Percentiles rank a stretch among this genome's conserved stretches.
Conservation (phyloP, 2,888 invertebrate genomes). For the Esperia sulphurella region DNA sequence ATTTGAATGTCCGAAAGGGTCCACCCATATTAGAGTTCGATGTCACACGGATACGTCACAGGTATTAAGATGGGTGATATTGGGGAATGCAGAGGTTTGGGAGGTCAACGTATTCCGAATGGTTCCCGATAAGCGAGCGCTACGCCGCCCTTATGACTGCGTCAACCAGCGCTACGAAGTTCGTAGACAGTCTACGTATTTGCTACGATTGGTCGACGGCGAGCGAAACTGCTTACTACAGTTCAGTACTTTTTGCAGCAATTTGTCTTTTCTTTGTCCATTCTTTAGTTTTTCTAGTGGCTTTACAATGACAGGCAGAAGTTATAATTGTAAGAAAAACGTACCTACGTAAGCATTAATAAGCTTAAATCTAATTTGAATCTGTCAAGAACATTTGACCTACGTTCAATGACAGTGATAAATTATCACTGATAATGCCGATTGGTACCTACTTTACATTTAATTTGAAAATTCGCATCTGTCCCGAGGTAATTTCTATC, state of each 20-base stretch:
- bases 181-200: slow-evolving; percentile 62
- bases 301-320: no score
- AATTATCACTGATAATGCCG: no score
- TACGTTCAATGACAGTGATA: no score
- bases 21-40: slow-evolving; percentile 5
- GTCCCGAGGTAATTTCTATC: no score
- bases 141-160: slow-evolving; percentile 55
- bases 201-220: slow-evolving; percentile 51
- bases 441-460: no score
- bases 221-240: slow-evolving; percentile 19
- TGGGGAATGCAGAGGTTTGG: slow-evolving; percentile 44
- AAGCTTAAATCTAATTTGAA: no score
- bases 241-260: slow-evolving; percentile 29
- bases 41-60: slow-evolving; percentile 10
- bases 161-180: slow-evolving; percentile 60
- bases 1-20: slow-evolving; percentile 11
- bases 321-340: no score
- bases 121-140: slow-evolving; percentile 50
- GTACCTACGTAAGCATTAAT: no score
- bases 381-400: no score
- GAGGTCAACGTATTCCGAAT: slow-evolving; percentile 50
- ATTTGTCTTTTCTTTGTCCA: slow-evolving; percentile 42
- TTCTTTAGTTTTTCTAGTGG: slow-evolving; percentile 5
- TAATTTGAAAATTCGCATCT: no score
- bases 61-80: not conserved